phyloP scores from a whole-genome alignment of 2,797 vertebrate genomes.

The Trachops cirrhosus region DNA sequence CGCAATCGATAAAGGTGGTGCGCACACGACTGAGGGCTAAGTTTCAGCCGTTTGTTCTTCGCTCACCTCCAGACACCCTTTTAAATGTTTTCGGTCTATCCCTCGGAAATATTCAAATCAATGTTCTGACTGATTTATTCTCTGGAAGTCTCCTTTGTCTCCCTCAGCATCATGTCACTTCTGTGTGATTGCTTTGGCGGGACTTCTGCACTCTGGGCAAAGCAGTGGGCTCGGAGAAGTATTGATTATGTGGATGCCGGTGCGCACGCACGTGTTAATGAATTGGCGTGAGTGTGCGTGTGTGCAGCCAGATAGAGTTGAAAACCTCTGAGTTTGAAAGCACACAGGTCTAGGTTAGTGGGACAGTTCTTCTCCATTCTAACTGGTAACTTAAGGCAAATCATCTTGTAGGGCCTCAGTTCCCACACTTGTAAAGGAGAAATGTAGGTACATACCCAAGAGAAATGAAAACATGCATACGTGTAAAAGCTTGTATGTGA shows the following conservation, averaged over 20 bases:
- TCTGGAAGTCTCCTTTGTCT: constrained; percentile 44
- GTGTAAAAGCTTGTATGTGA: not conserved
- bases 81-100: constrained; percentile 53
- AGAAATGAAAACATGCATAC: not conserved
- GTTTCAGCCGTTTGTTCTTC: constrained; percentile 27
- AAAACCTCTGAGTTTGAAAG: not conserved
- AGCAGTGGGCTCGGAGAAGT: not conserved
- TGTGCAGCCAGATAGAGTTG: not conserved
- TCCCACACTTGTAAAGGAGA: not conserved
- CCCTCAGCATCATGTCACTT: not conserved
- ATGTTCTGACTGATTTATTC: constrained; percentile 59
- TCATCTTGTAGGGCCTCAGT: not conserved
- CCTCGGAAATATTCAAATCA: constrained; percentile 53
- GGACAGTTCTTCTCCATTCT: not conserved
- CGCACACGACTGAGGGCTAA: not conserved
- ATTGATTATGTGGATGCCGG: no score
- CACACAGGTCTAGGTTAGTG: not conserved
- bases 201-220: not conserved
- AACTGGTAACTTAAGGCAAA: not conserved
- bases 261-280: not conserved
- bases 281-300: not conserved
- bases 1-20: constrained; percentile 40
- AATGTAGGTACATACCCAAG: not conserved
- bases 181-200: constrained; percentile 5
- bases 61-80: constrained; percentile 32